Percentiles rank a stretch among this genome's conserved stretches.
phyloP scores from a whole-genome alignment of 2,113 vertebrate species.

The Leptodactylus fuscus region DNA sequence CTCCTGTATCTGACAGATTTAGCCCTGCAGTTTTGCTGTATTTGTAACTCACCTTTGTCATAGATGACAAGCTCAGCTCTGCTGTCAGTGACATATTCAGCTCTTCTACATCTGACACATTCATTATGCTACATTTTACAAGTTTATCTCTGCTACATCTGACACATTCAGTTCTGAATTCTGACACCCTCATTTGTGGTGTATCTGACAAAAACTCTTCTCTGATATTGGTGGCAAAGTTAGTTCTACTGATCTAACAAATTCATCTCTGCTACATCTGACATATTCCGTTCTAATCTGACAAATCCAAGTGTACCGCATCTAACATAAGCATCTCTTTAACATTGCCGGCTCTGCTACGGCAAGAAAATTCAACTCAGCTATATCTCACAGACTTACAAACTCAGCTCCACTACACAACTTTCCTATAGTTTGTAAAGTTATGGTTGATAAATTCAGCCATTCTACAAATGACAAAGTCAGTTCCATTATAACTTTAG shows the following conservation, averaged over 20 bases:
- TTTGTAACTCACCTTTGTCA: too few species aligned
- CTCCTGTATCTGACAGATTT: too few species aligned
- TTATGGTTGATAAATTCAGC: neutral
- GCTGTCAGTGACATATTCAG: neutral
- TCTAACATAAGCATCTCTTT: neutral
- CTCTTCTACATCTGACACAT: neutral
- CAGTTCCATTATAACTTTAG: neutral
- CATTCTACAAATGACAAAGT: neutral
- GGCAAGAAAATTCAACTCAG: too few species aligned
- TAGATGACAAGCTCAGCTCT: too few species aligned
- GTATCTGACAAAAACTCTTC: neutral
- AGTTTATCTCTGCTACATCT: neutral
- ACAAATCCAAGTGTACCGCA: too few species aligned
- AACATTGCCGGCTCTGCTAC: too few species aligned
- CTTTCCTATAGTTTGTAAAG: too few species aligned
- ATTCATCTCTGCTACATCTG: neutral
- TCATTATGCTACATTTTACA: too few species aligned
- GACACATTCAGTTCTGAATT: neutral
- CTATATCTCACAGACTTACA: too few species aligned
- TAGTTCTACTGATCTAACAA: neutral
- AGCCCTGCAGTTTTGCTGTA: too few species aligned
- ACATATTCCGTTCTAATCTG: neutral
- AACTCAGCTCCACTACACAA: neutral
- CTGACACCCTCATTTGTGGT: too few species aligned
- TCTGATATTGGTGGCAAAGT: neutral